phyloP scores from a whole-genome alignment of 2,888 invertebrate genomes.

The Aspidiotus rigidus region DNA sequence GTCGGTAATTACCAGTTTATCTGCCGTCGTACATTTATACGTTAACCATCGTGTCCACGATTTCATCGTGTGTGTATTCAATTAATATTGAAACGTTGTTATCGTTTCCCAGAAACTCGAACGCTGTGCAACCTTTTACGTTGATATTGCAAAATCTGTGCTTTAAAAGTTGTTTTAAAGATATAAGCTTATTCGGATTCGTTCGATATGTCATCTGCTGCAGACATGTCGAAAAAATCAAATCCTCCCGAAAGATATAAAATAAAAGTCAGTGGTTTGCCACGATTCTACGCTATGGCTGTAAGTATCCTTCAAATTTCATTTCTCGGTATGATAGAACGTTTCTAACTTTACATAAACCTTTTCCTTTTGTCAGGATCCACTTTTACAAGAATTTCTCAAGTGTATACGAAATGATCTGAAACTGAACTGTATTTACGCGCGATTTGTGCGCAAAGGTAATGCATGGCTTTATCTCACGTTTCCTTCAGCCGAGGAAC shows the following conservation, averaged over 20 bases:
- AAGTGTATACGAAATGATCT: slow-evolving; percentile 44
- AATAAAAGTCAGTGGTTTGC: slow-evolving; percentile 45
- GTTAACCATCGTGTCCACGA: too few species aligned
- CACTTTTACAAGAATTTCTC: slow-evolving; percentile 44
- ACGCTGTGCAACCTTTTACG: too few species aligned
- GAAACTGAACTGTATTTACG: slow-evolving; percentile 46
- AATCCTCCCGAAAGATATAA: slow-evolving; percentile 33
- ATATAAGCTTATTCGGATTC: too few species aligned
- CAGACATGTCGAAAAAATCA: slow-evolving; percentile 14
- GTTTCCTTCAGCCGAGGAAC: slow-evolving; percentile 44
- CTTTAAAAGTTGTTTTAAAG: too few species aligned
- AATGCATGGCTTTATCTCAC: slow-evolving; percentile 41
- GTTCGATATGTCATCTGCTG: slow-evolving; percentile 5
- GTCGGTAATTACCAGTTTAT: too few species aligned
- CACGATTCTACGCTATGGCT: slow-evolving; percentile 44
- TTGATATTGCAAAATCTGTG: too few species aligned
- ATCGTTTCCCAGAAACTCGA: too few species aligned
- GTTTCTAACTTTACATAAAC: background rate
- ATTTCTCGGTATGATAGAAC: background rate
- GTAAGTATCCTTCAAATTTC: slow-evolving; percentile 37
- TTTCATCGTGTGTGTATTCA: too few species aligned
- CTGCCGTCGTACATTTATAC: too few species aligned
- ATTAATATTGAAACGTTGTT: too few species aligned
- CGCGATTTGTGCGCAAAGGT: slow-evolving; percentile 41
- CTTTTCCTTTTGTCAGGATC: slow-evolving; percentile 35